Evolutionary conservation across 35 echinoderm and acorn worm species (phyloP), one percentile per base, ranked within the genome.

Genomic region (Patiria miniata): DNA sequence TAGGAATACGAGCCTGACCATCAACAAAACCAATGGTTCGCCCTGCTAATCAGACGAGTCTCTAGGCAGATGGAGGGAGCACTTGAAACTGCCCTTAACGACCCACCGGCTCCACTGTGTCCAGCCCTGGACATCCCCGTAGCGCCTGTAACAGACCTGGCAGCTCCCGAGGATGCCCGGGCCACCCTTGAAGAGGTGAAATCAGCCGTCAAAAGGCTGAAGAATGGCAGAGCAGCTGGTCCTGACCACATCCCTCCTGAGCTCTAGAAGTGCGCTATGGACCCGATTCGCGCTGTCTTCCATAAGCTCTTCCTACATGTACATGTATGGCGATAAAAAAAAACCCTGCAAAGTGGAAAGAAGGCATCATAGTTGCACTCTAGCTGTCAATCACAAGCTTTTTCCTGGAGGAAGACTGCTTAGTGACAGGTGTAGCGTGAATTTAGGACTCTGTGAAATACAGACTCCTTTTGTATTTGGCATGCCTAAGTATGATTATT

Each of bases 11-110:
- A 56, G 53, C n/a, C n/a, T n/a, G 14, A 56, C 53, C 53, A 56
- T 56, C 53, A 56, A 56, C 53, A 56, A 56, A 56, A 56, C n/a
- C 53, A 56, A 56, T 56, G 53, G 53, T 56, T 56, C 53, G 14
- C 53, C 53, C 53, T 56, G 53, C n/a, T 56, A 12, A 12, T 56
- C 53, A 56, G 53, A 56, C 53, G 53, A 17, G 53, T 17, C 53
- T 1, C 53, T 56, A 56, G 53, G n/a, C 53, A 56, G 53, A 56
- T 56, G 2, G 53, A 56, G n/a, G 53, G 53, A 56, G n/a, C 53
- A 56, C n/a, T 56, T 56, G 53, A 56, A 56, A n/a, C 53, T 56
- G 53, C 14, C 14, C 53, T 17, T 56, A 12, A n/a, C n/a, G n/a
- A n/a, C n/a, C n/a, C n/a, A n/a, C n/a, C n/a, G n/a, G 14, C 53